Evolutionary conservation across 2,113 vertebrate species (phyloP).

Genomic region (Epinephelus cyanopodus): DNA sequence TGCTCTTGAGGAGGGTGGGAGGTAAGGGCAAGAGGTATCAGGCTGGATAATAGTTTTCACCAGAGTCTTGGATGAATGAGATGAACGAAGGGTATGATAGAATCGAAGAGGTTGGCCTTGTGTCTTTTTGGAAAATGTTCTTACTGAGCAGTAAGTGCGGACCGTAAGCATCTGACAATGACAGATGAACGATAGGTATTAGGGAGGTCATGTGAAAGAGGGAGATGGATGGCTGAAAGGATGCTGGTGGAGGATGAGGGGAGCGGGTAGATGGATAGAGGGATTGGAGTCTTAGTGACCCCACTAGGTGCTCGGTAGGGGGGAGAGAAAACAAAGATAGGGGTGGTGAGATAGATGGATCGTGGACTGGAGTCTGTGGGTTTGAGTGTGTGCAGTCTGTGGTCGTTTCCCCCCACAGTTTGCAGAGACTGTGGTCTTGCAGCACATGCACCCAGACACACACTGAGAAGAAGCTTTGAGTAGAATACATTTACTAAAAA

Average conservation of each 20-base stretch:
- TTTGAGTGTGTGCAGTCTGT: constrained; percentile 76
- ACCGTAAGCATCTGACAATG: constrained; percentile 35
- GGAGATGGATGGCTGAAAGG: constrained; percentile 43
- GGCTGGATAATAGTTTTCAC: constrained; percentile 52
- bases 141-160: constrained; percentile 39
- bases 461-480: constrained; percentile 39
- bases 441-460: constrained; percentile 52
- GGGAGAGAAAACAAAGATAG: constrained; percentile 52
- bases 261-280: constrained; percentile 51
- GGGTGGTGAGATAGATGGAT: constrained; percentile 65
- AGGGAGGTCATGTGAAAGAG: constrained; percentile 53
- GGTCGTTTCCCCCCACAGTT: constrained; percentile 67
- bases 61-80: constrained; percentile 37
- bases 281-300: constrained; percentile 35
- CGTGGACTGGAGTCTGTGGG: constrained; percentile 74
- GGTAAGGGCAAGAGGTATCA: constrained; percentile 58
- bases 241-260: constrained; percentile 40
- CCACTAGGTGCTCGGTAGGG: constrained; percentile 39
- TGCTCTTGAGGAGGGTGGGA: constrained; percentile 47
- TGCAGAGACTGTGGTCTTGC: constrained; percentile 70
- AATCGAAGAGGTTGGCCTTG: constrained; percentile 7
- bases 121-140: constrained; percentile 38
- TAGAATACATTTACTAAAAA: constrained; percentile 22
- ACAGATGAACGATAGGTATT: constrained; percentile 41
- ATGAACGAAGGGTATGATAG: neutral